A percentile compares a stretch with the other conserved stretches of the same genome.
Evolutionary conservation across 1,140 invertebrate genomes (phyloP).

Genomic region (Caerostris extrusa): DNA sequence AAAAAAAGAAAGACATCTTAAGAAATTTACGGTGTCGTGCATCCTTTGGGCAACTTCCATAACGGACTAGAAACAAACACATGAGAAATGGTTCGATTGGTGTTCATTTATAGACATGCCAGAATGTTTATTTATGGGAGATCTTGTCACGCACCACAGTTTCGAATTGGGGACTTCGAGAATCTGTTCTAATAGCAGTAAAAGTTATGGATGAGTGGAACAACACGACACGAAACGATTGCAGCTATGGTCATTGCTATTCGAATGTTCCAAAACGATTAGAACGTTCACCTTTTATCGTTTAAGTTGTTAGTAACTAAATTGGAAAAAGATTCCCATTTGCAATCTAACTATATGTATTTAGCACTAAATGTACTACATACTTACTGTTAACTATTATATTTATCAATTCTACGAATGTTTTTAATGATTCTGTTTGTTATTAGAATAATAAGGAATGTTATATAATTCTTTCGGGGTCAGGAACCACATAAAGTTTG

Average conservation of each 20-base stretch:
- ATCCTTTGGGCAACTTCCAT: constrained; percentile 32
- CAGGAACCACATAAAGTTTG: no score
- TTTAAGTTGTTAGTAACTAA: no score
- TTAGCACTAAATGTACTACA: no score
- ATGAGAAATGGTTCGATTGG: constrained; percentile 31
- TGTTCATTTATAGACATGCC: constrained; percentile 32
- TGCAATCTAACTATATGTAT: no score
- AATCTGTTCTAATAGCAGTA: not conserved
- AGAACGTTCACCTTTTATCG: not conserved
- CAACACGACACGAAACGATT: constrained; percentile 4
- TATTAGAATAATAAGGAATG: no score
- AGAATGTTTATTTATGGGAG: constrained; percentile 33
- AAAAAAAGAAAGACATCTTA: not conserved
- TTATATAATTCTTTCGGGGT: no score
- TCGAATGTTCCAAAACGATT: not conserved
- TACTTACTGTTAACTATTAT: no score
- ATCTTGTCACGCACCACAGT: not conserved
- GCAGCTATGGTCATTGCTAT: not conserved
- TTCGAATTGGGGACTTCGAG: not conserved
- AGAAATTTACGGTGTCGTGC: constrained; percentile 23
- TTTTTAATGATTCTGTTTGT: no score
- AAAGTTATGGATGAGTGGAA: constrained; percentile 37
- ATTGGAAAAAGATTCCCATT: no score
- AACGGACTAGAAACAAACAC: constrained; percentile 24
- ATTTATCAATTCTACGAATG: no score